Evolutionary conservation across 2,888 invertebrate genomes (phyloP).

Genomic region (Macrostomum cliftonense): DNA sequence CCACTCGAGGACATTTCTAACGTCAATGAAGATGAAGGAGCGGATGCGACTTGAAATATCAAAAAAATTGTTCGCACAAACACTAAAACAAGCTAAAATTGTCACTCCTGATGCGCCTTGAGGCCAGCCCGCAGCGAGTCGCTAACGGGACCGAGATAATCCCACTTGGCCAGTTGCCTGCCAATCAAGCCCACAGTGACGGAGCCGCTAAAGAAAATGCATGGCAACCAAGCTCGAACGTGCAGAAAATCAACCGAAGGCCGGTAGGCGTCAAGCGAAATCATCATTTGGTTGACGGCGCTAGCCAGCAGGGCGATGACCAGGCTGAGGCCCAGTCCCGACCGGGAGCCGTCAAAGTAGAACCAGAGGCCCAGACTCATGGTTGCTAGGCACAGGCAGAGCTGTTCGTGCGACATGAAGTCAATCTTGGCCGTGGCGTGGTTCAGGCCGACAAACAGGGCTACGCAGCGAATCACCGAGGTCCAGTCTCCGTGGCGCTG

Average conservation of each 20-base stretch:
- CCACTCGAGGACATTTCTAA: too few relatives aligned
- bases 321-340: slow-evolving; percentile 38
- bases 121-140: too few relatives aligned
- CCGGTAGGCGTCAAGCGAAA: slow-evolving; percentile 38
- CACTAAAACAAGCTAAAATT: too few relatives aligned
- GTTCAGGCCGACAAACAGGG: slow-evolving; percentile 40
- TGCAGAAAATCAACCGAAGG: slow-evolving; percentile 16
- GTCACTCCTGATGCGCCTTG: too few relatives aligned
- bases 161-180: slow-evolving; percentile 29
- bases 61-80: too few relatives aligned
- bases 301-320: slow-evolving; percentile 36
- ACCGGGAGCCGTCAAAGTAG: slow-evolving; percentile 38
- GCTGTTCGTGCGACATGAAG: slow-evolving; percentile 37
- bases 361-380: slow-evolving; percentile 40
- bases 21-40: too few relatives aligned
- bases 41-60: too few relatives aligned
- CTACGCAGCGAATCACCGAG: slow-evolving; percentile 39
- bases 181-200: slow-evolving; percentile 40
- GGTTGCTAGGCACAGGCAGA: slow-evolving; percentile 36
- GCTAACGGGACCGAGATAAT: slow-evolving; percentile 5
- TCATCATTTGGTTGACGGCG: slow-evolving; percentile 35
- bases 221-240: slow-evolving; percentile 35
- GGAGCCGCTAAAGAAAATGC: slow-evolving; percentile 40
- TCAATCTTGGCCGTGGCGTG: slow-evolving; percentile 40
- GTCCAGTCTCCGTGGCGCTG: slow-evolving; percentile 37